Evolutionary conservation across 2,113 vertebrate species (phyloP).

Genomic region (Heterotilapia buettikoferi): DNA sequence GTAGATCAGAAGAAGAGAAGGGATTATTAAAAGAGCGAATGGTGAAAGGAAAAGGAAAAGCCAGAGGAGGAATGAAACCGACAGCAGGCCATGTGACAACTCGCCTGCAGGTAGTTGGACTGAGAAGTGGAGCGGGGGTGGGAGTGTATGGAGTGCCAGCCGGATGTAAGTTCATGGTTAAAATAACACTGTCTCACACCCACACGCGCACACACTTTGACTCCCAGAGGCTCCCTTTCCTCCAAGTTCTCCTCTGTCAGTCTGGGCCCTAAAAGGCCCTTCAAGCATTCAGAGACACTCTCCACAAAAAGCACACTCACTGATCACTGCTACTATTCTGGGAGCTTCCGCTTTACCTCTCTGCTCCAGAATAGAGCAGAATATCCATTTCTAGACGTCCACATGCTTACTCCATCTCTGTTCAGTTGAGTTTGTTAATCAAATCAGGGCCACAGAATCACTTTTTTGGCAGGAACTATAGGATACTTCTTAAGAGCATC

Average conservation of each 20-base stretch:
- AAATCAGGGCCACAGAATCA: neutral
- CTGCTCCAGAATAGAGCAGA: neutral
- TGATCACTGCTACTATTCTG: slow-evolving; percentile 59
- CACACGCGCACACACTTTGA: neutral
- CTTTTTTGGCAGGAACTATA: neutral
- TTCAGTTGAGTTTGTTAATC: neutral
- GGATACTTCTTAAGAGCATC: neutral
- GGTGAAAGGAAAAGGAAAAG: neutral
- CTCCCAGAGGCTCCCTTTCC: slow-evolving; percentile 35
- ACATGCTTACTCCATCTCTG: neutral
- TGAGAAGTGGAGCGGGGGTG: neutral
- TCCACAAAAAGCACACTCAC: slow-evolving; percentile 57
- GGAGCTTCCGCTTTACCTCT: slow-evolving; percentile 24
- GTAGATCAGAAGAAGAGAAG: neutral
- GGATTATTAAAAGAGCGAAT: neutral
- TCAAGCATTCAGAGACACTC: slow-evolving; percentile 61
- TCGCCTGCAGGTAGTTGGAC: neutral
- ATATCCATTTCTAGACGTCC: neutral
- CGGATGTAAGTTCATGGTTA: slow-evolving; percentile 56
- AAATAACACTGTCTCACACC: slow-evolving; percentile 54
- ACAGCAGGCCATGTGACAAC: neutral
- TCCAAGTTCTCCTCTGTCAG: slow-evolving; percentile 54
- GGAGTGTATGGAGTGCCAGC: neutral
- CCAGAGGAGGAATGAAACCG: neutral
- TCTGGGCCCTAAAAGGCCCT: slow-evolving; percentile 52